Base-by-base conservation (phyloP, 2,888 invertebrate species). In the Tholera decimalis region DNA sequence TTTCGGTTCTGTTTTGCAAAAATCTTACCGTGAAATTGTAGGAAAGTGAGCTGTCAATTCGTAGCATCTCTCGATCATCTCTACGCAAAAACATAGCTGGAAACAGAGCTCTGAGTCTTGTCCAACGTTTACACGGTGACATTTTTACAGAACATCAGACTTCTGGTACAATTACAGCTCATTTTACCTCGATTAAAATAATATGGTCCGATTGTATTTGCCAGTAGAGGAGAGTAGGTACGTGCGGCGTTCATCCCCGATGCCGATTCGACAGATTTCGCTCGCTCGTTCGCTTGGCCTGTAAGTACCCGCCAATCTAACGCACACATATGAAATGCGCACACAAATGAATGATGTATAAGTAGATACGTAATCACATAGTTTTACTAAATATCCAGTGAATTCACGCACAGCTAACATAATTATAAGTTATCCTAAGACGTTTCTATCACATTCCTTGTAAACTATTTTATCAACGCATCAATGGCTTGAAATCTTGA, bases 391-490 rank as follows among this genome's bases (percentile, higher is more conserved):
- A 39, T 43, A 39, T 13, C 30, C 46, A 58, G 28, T 1, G 22
- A 13, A 24, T 50, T 22, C 41, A 44, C 33, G 49, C 54, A 28
- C 50, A 15, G 20, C 35, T 9, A 15, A 53, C 41, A 47, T 76
- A 64, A 76, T 73, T 71, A 64, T 71, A 55, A 35, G 64, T 64
- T 71, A 39, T 58, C 28, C 37, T 4, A 28, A 13, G 18, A 39
- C 28, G 54, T 73, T 73, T 73, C 77, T 64, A 64, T 56, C 15
- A 58, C 71, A 71, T 73, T 76, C 77, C 44, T 15, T 28, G 30
- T 1, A 8, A 55, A 69, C 37, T 33, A 55, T 43, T 46, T 55
- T 50, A 55, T 63, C 53, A 63, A 51, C 73, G 77, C 73, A 41
- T 76, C 64, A 58, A 39, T 59, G 64, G 41, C 4, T 59, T 18